Base-by-base conservation (phyloP, 2,888 invertebrate genomes). In the Cylindroiulus punctatus region DNA sequence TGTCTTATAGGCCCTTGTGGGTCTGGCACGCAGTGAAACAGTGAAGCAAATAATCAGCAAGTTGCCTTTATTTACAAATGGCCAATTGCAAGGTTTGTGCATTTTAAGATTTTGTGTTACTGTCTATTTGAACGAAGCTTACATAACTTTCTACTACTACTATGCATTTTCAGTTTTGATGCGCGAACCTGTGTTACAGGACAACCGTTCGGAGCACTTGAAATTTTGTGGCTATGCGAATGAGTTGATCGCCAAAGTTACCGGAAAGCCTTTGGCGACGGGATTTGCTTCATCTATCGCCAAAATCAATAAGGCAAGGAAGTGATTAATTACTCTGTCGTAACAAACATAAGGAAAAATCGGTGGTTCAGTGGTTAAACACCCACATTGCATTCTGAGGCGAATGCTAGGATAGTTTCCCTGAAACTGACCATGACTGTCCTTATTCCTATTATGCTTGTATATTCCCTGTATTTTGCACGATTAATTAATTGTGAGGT, bases 141-240 rank as follows among this genome's bases (percentile, higher is more conserved):
- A 30, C 2, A 26, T 76, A 12, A 40, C 26, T 42, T 7, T 40
- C n/a, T n/a, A 17, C 40, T 83, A 1, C 26, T 81, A 19, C 12
- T 17, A 2, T 81, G 19, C 2, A 32, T 81, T 86, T 85, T 8
- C 92, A 95, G 95, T 93, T 88, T 91, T 99, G 86, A 98, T 98
- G 96, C 95, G 97, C 86, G 98, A 98, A 91, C 99, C 99, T 17
- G 97, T 99, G 88, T 93, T 98, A 0, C 98, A 98, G 92, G 99
- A 99, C 91, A 98, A 98, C 91, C 93, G 98, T 0, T 95, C 96
- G 88, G 98, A 98, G 89, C 99, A 99, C 91, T 96, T 97, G 0
- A 94, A 95, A 91, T 99, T 99, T 91, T 98, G 98, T 91, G 97
- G 96, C 90, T 96, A 97, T 90, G 98, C 98, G 0, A 91, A 97